Base-by-base conservation (phyloP, 92 coral and sea anemone genomes). In the Anthopleura xanthogrammica region DNA sequence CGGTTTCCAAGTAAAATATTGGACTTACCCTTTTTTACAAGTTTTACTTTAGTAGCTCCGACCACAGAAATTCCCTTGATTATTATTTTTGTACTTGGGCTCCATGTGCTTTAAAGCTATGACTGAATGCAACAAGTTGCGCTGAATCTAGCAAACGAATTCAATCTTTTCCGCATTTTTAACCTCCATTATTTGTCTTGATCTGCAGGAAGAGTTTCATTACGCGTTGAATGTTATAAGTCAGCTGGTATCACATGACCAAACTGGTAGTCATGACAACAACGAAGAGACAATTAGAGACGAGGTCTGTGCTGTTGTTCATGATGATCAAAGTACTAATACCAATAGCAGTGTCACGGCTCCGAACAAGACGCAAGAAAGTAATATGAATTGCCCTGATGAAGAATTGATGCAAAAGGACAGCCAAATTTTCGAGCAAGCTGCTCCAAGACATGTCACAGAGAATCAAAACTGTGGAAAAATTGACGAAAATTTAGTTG, bases 171-270 rank as follows among this genome's bases (percentile, higher is more conserved):
- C 29, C 11, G 3, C 13, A 24, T 24, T 4, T 19, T 62, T 62
- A 8, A 62, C 19, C 10, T 24, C 24, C 29, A 19, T 6, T 43
- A 43, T 4, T 43, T 62, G 70, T 19, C 78, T 75, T 42, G 24
- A 12, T 75, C 23, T 11, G 2, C 13, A 81, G 84, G 84, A 81
- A 57, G 84, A 81, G 65, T 81, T 81, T 19, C 84, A 70, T 50
- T 81, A 36, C 41, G 84, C 84, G 24, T 20, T 81, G 84, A 54
- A 46, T 5, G 68, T 81, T n/a, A 41, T 81, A 2, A 24, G 77
- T 70, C 78, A 62, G n/a, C 48, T 81, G 11, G 84, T 24, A 58
- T n/a, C 73, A 22, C 13, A 50, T 7, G 23, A 24, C 16, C 17
- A 81, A 81, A 23, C 17, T 4, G 20, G n/a, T 13, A 77, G 20